These are phyloP conservation scores for Narcine bancroftii DNA, from an alignment of 2,113 vertebrate species.

Conservation along the genomic window DNA sequence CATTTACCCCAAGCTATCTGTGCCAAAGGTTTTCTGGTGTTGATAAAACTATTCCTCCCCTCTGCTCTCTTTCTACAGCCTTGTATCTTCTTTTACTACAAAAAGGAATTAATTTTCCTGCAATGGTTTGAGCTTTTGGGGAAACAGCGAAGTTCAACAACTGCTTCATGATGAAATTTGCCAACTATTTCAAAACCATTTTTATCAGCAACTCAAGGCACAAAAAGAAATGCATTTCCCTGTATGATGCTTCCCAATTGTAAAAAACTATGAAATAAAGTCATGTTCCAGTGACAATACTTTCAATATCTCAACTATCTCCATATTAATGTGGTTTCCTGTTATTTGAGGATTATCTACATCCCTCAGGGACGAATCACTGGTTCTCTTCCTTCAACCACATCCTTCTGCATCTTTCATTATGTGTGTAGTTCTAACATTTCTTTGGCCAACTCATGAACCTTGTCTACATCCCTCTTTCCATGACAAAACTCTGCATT, in stretches of 20 bases:
- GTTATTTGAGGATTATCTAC: neutral
- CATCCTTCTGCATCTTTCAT: neutral
- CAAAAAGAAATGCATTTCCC: neutral
- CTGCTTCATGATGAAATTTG: neutral
- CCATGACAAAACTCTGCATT: neutral
- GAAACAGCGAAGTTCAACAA: neutral
- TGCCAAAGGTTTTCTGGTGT: neutral
- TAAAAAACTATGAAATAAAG: neutral
- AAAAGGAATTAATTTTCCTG: neutral
- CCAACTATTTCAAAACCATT: neutral
- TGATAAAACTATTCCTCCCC: neutral
- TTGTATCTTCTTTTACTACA: neutral
- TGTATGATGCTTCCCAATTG: neutral
- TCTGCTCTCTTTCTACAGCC: neutral
- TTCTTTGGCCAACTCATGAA: neutral
- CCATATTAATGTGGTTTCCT: neutral
- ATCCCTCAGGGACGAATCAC: neutral
- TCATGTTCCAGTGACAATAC: neutral
- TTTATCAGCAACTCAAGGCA: neutral
- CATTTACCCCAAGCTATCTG: neutral
- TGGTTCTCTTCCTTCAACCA: neutral
- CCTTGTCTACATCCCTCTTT: neutral
- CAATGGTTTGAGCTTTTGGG: neutral
- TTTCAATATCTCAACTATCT: neutral
- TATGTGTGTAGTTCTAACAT: neutral